Base-by-base conservation (phyloP, 2,888 invertebrate genomes). In the Mesochorus sp. region DNA sequence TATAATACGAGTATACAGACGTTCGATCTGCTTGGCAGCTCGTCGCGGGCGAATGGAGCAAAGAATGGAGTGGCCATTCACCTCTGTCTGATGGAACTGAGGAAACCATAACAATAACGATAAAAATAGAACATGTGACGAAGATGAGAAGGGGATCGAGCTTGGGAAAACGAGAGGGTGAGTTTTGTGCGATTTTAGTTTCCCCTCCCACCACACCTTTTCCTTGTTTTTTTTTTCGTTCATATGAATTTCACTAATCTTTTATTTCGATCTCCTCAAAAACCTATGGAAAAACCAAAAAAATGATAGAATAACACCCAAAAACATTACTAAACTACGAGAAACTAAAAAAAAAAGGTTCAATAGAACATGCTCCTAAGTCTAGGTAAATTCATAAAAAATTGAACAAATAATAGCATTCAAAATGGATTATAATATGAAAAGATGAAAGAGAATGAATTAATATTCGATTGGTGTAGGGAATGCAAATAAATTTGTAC, bases 111-210 rank as follows among this genome's bases (percentile, higher is more conserved):
- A 70, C 73, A 79, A 83, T 85, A 84, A 84, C 84, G 80, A 76
- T 85, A 82, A 85, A 85, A 84, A 86, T 86, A 85, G 82, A 80
- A 80, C 70, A 76, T 66, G 67, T 34, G 21, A 26, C 6, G 12
- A 6, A 3, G 34, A 1, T 19, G 21, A 10, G 21, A 12, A n/a
- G 31, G 17, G 1, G 10, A 24, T 21, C n/a, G 47, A 31, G 47
- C 31, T 31, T 19, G 47, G 31, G 31, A 31, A 19, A 47, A 21
- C 47, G 28, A 19, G 59, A 51, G 75, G 47, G 44, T 44, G 28
- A 49, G 55, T 47, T 28, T 71, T 72, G 17, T 10, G 21, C 70
- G 57, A 75, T 59, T 70, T 70, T 44, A 67, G 28, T 44, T 68
- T 57, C 44, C 26, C 28, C 12, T 71, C 2, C 21, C 14, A 67